Evolutionary conservation across 2,113 vertebrate species (phyloP).

Genomic region (Cephalopterus ornatus): DNA sequence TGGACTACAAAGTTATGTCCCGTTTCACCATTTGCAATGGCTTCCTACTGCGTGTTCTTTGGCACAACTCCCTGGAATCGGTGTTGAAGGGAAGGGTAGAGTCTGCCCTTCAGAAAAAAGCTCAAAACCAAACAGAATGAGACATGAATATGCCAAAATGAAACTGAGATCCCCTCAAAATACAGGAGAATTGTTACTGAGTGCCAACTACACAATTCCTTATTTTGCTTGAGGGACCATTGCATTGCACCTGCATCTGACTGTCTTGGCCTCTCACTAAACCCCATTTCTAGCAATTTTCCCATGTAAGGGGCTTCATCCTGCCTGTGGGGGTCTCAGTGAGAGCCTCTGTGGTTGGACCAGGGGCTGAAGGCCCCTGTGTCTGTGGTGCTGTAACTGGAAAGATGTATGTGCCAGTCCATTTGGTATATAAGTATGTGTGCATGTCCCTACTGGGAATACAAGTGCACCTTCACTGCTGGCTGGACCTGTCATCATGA

Average conservation of each 20-base stretch:
- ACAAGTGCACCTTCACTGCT: neutral
- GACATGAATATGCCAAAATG: neutral
- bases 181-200: neutral
- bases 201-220: neutral
- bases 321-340: neutral
- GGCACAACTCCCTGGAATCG: neutral
- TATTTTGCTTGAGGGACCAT: fast-evolving
- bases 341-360: neutral
- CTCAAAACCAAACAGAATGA: neutral
- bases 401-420: fast-evolving
- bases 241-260: neutral
- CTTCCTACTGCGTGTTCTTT: neutral
- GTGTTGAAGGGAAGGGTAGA: neutral
- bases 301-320: fast-evolving
- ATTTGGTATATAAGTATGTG: fast-evolving
- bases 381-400: neutral
- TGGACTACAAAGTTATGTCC: neutral
- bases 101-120: neutral
- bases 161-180: neutral
- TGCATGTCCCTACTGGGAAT: neutral
- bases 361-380: fast-evolving
- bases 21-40: neutral
- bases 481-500: neutral
- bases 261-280: neutral
- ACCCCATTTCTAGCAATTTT: neutral